Base-by-base conservation (phyloP, 2,888 invertebrate genomes). In the Sicus ferrugineus region DNA sequence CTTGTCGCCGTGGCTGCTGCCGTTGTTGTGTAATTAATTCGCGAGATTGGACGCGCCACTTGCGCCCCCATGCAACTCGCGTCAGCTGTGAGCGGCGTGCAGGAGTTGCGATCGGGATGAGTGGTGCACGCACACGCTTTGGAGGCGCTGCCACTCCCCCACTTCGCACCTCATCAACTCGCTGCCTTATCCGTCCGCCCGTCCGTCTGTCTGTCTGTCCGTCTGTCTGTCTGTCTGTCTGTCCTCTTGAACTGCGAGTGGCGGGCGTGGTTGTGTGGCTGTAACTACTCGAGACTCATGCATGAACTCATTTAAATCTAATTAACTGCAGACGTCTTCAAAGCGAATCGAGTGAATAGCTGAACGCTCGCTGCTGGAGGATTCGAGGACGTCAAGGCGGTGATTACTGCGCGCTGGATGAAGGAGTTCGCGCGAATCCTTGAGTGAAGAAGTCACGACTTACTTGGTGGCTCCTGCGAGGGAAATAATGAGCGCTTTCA, bases 21-120 rank as follows among this genome's bases (percentile, higher is more conserved):
- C 28, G 56, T 56, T 56, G 56, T 2, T 11, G 9, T 21, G 23
- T 61, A 61, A 61, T 61, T 61, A 61, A 61, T 61, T 61, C 31
- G 23, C 19, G 38, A 38, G 42, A 61, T 61, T 61, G 16, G 61
- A 61, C 19, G 19, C 38, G 31, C 34, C 61, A 61, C 61, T 38
- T 61, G 9, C 7, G 6, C 7, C 9, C 3, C 11, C 11, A 26
- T 28, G 28, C 23, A 54, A 14, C 54, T 11, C 52, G 7, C 6
- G 52, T 4, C 11, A 19, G 50, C 50, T n/a, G 9, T 16, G 42
- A 7, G 5, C n/a, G 42, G 4, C 42, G 14, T n/a, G n/a, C 14
- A 42, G 11, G 34, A 9, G 14, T 34, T 21, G 52, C 26, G 26
- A 54, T 54, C 26, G 9, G 26, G 54, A 54, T 26, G 23, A 54